Conservation (phyloP, 2,888 invertebrate genomes). For the Eilema caniola region DNA sequence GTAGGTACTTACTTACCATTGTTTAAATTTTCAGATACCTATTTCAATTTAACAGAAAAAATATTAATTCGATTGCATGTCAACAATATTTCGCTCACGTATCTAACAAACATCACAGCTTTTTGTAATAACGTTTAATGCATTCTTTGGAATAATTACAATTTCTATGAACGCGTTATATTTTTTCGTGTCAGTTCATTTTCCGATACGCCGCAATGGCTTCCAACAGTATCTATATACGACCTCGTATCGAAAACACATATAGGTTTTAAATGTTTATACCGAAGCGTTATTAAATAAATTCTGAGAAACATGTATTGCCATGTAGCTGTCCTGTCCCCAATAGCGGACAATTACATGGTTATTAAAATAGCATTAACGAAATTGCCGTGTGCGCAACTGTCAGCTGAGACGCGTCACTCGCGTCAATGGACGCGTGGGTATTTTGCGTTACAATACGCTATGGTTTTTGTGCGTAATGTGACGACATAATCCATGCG, state of each 20-base stretch:
- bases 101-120: slow-evolving; percentile 28
- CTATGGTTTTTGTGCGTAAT: slow-evolving; percentile 34
- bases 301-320: slow-evolving; percentile 53
- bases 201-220: slow-evolving; percentile 37
- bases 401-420: slow-evolving; percentile 32
- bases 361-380: slow-evolving; percentile 65
- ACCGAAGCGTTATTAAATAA: slow-evolving; percentile 50
- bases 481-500: slow-evolving; percentile 12
- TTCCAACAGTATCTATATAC: slow-evolving; percentile 23
- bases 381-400: slow-evolving; percentile 47
- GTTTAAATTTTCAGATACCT: not conserved
- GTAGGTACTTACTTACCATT: not conserved
- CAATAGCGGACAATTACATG: slow-evolving; percentile 59
- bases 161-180: slow-evolving; percentile 46
- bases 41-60: not conserved
- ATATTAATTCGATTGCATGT: slow-evolving; percentile 1
- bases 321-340: slow-evolving; percentile 50
- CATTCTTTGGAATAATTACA: slow-evolving; percentile 40
- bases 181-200: slow-evolving; percentile 40
- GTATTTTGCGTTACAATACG: slow-evolving; percentile 22
- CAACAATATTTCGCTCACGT: slow-evolving; percentile 35
- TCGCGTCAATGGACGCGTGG: slow-evolving; percentile 19
- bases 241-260: slow-evolving; percentile 35
- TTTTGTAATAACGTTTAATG: slow-evolving; percentile 29
- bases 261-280: slow-evolving; percentile 43